These are phyloP conservation scores for Oxytorus armatus DNA, from an alignment of 2,888 invertebrate species.

Conservation along the genomic window DNA sequence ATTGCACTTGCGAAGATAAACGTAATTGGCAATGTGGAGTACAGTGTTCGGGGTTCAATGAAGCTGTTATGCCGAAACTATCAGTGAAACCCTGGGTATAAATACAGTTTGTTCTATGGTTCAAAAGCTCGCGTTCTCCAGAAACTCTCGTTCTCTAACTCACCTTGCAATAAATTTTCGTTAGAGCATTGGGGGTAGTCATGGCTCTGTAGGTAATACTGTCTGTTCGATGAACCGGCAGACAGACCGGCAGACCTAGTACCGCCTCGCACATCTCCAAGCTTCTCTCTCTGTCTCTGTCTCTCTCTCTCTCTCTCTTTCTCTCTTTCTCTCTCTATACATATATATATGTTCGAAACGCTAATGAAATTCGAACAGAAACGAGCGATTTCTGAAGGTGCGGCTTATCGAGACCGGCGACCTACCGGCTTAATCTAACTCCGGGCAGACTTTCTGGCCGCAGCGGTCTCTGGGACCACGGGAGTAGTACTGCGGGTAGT, in stretches of 20 bases:
- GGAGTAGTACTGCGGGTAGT: slow-evolving; percentile 19
- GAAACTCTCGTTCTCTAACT: slow-evolving; percentile 26
- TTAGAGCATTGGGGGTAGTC: slow-evolving; percentile 14
- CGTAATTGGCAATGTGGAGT: slow-evolving; percentile 17
- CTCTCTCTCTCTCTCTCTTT: slow-evolving; percentile 46
- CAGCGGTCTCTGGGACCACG: slow-evolving; percentile 46
- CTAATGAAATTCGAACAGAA: slow-evolving; percentile 82
- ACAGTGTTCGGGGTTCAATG: background rate
- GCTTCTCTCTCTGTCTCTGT: slow-evolving; percentile 6
- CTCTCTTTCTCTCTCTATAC: slow-evolving; percentile 28
- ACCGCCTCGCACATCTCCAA: slow-evolving; percentile 1
- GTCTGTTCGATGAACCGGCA: slow-evolving; percentile 31
- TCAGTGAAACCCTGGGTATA: slow-evolving; percentile 18
- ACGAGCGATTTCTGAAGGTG: slow-evolving; percentile 81
- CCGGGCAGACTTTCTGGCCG: slow-evolving; percentile 78
- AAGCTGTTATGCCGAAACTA: slow-evolving; percentile 35
- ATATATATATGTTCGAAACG: slow-evolving; percentile 78
- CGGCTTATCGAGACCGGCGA: slow-evolving; percentile 78
- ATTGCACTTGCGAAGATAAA: background rate
- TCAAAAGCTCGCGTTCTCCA: slow-evolving; percentile 1
- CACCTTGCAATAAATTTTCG: slow-evolving; percentile 34
- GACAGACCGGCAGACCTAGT: slow-evolving; percentile 15
- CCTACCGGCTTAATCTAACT: slow-evolving; percentile 81
- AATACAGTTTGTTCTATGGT: slow-evolving; percentile 16
- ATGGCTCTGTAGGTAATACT: background rate